phyloP scores from a whole-genome alignment of 2,888 invertebrate genomes.

The Amblyjoppa proteus region DNA sequence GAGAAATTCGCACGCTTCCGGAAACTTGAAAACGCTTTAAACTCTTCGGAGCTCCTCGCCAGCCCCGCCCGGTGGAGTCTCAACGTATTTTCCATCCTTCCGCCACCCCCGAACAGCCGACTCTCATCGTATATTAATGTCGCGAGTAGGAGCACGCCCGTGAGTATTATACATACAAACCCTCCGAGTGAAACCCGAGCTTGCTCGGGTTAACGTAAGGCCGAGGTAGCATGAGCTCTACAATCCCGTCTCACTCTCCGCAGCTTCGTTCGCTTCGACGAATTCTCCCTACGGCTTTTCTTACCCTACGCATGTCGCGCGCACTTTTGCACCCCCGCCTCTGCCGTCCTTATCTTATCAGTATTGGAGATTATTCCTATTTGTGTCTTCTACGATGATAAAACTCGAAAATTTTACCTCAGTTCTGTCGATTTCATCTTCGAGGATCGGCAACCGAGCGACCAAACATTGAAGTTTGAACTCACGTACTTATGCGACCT shows the following conservation, averaged over 20 bases:
- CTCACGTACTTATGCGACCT: neutral
- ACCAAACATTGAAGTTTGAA: neutral
- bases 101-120: neutral
- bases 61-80: slow-evolving; percentile 11
- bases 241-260: slow-evolving; percentile 24
- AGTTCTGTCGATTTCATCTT: slow-evolving; percentile 37
- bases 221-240: slow-evolving; percentile 20
- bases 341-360: neutral
- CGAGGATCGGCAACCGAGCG: slow-evolving; percentile 6
- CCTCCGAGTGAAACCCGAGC: slow-evolving; percentile 47
- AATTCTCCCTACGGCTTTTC: slow-evolving; percentile 42
- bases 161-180: slow-evolving; percentile 29
- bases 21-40: slow-evolving; percentile 73
- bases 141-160: slow-evolving; percentile 35
- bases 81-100: slow-evolving; percentile 44
- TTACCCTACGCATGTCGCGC: slow-evolving; percentile 36
- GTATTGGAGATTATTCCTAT: neutral
- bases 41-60: slow-evolving; percentile 31
- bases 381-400: neutral
- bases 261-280: slow-evolving; percentile 32
- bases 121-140: slow-evolving; percentile 61
- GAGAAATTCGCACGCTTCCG: slow-evolving; percentile 70
- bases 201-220: slow-evolving; percentile 24
- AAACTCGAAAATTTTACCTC: neutral
- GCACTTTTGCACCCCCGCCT: slow-evolving; percentile 49